These are phyloP conservation scores for Stegana nigrithorax DNA, from an alignment of 2,888 invertebrate genomes.

Conservation along the genomic window DNA sequence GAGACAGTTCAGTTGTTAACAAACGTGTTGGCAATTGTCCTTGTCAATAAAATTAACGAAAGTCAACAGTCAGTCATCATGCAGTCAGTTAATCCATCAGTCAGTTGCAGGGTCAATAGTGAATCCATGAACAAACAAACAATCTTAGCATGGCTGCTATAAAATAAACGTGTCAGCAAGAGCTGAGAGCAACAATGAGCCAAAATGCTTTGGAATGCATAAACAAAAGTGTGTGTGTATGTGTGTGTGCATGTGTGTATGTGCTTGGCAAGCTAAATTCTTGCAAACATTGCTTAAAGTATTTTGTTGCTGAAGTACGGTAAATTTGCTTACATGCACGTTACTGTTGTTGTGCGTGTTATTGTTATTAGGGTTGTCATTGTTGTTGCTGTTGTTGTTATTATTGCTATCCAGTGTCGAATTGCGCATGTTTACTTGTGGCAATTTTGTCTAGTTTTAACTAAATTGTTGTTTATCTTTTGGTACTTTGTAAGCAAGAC, in stretches of 20 bases:
- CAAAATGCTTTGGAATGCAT: background rate
- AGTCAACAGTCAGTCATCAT: too few relatives aligned
- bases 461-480: background rate
- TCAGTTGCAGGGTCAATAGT: too few relatives aligned
- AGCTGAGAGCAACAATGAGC: background rate
- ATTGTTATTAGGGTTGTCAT: background rate
- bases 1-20: too few relatives aligned
- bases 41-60: too few relatives aligned
- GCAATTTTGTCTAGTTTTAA: background rate
- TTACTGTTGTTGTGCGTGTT: background rate
- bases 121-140: too few relatives aligned
- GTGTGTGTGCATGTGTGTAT: too few relatives aligned
- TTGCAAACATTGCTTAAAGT: background rate
- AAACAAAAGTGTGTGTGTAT: background rate
- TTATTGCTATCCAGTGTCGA: background rate
- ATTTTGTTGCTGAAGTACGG: too few relatives aligned
- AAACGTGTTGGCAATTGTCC: too few relatives aligned
- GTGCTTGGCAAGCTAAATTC: background rate
- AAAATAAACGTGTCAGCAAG: background rate
- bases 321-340: background rate
- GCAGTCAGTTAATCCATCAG: too few relatives aligned
- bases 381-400: background rate
- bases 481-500: background rate
- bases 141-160: too few relatives aligned
- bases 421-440: background rate